These are phyloP conservation scores for Oncopodura yosiiana DNA, from an alignment of 1,140 invertebrate genomes.

Conservation along the genomic window DNA sequence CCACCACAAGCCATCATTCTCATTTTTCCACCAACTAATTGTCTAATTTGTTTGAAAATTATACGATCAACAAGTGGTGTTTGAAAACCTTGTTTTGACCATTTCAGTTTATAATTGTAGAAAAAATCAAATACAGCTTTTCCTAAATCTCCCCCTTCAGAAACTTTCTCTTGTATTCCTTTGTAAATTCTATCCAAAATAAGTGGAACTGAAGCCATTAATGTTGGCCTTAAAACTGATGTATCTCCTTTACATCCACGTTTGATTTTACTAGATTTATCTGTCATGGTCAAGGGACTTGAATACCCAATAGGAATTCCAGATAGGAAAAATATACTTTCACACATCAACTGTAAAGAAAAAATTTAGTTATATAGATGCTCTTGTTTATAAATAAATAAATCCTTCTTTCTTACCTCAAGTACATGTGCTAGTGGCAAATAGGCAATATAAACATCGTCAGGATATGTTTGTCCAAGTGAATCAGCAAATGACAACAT, in stretches of 20 bases:
- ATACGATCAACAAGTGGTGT: slow-evolving; percentile 71
- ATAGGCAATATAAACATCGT: slow-evolving; percentile 88
- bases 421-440: slow-evolving; percentile 95
- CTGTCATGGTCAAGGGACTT: slow-evolving; percentile 86
- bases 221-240: slow-evolving; percentile 77
- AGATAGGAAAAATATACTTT: slow-evolving; percentile 48
- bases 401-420: too few relatives aligned
- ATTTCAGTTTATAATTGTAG: slow-evolving; percentile 79
- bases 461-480: slow-evolving; percentile 23
- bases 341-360: slow-evolving; percentile 39
- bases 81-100: slow-evolving; percentile 70
- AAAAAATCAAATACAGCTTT: slow-evolving; percentile 81
- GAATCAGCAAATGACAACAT: slow-evolving; percentile 75
- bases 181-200: slow-evolving; percentile 94
- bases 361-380: too few relatives aligned
- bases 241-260: slow-evolving; percentile 61
- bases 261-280: slow-evolving; percentile 91
- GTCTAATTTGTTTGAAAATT: slow-evolving; percentile 65
- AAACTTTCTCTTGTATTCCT: slow-evolving; percentile 83
- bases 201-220: slow-evolving; percentile 87
- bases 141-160: slow-evolving; percentile 59
- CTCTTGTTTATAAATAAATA: too few relatives aligned
- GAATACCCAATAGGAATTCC: slow-evolving; percentile 95
- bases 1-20: slow-evolving; percentile 82
- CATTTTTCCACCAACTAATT: slow-evolving; percentile 75